Base-by-base conservation (phyloP, 2,888 invertebrate species). In the Drosophila kuntzei region DNA sequence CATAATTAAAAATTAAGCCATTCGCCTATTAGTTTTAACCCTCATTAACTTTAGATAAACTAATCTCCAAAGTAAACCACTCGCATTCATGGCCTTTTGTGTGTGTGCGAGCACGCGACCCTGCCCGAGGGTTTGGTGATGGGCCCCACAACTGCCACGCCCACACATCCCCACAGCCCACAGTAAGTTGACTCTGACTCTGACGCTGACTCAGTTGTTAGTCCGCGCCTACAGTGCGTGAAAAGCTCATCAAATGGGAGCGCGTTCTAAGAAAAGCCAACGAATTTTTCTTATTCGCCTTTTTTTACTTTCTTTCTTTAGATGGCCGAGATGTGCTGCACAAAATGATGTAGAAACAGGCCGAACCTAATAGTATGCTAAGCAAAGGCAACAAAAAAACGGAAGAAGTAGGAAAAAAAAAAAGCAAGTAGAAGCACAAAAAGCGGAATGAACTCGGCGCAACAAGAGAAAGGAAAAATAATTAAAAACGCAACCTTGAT, bases 401-500 rank as follows among this genome's bases (percentile, higher is more conserved):
- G 25, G n/a, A 36, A 27, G 20, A 25, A 25, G 20, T 47, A 12
- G 29, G 43, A 25, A 14, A 36, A 32, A 43, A 46, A 16, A 11
- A 46, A 43, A 41, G 36, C 16, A 66, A 66, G n/a, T 14, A 29
- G 50, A 32, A 49, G 41, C 37, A 74, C 43, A 69, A 64, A 72
- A 76, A 55, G 67, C 69, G 60, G 66, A 66, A 58, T 55, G 76
- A 73, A 71, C 71, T 63, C 66, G 29, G 65, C 66, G 66, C 76
- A 76, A 54, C 72, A 68, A 80, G 83, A 86, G 84, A 80, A 88
- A 80, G 79, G 78, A 89, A 90, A 90, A 90, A 90, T 91, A 91
- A 91, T 91, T 91, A 90, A 90, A 90, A 90, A 89, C 82, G 85
- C 89, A 91, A 90, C 91, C 91, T 91, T 90, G 90, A 90, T 89